phyloP scores from a whole-genome alignment of 2,797 vertebrate genomes.

The Typhlichthys eigenmanni region DNA sequence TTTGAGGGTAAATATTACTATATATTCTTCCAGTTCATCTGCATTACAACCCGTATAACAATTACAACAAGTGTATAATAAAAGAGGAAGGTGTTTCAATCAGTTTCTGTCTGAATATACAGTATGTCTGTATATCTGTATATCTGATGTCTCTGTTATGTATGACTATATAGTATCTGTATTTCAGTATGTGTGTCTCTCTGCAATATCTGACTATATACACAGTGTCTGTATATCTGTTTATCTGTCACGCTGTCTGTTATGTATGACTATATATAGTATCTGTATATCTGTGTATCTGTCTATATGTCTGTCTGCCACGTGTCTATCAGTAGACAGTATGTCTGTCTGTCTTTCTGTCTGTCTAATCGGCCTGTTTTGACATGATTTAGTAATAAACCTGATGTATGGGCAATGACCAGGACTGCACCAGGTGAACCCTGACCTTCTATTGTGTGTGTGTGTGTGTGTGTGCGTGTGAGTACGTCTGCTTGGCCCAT shows the following conservation, averaged over 20 bases:
- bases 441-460: constrained; percentile 69
- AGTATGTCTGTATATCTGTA: background rate
- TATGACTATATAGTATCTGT: background rate
- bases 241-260: background rate
- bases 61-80: too few relatives aligned
- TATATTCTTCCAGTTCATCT: constrained; percentile 20
- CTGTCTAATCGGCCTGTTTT: constrained; percentile 37
- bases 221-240: background rate
- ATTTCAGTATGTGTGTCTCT: background rate
- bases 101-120: too few relatives aligned
- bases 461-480: constrained; percentile 18
- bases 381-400: constrained; percentile 74
- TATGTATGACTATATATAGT: background rate
- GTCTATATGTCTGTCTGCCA: background rate
- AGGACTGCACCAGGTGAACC: constrained; percentile 79
- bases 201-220: background rate
- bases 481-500: constrained; percentile 59
- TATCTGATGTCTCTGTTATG: background rate
- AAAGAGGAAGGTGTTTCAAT: background rate
- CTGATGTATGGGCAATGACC: constrained; percentile 79
- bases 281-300: constrained; percentile 6
- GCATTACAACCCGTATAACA: background rate
- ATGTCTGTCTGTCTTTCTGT: constrained; percentile 20
- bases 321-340: background rate
- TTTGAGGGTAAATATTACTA: constrained; percentile 29